Conservation (phyloP, 2,888 invertebrate genomes). For the Callinectes sapidus region DNA sequence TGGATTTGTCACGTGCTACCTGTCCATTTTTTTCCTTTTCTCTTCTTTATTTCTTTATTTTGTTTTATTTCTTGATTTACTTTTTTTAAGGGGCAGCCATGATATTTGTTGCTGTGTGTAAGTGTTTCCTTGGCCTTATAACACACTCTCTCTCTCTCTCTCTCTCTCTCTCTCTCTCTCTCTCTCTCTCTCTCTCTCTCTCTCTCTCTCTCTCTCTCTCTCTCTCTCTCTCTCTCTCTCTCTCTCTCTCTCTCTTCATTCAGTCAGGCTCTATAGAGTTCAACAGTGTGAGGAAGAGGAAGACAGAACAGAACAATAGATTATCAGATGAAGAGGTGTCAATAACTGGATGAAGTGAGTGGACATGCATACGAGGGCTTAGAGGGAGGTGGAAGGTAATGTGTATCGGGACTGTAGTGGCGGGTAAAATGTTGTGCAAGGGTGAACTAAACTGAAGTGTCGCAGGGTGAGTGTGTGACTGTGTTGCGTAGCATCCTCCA, state of each 20-base stretch:
- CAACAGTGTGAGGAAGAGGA: not conserved
- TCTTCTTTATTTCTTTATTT: not conserved
- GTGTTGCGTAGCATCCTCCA: not conserved
- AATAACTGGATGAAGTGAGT: not conserved
- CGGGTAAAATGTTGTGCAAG: not conserved
- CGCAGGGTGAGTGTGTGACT: not conserved
- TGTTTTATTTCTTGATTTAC: not conserved
- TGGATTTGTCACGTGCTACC: not conserved
- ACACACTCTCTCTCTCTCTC: conserved; percentile 51
- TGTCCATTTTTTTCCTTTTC: not conserved
- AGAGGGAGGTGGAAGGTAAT: not conserved
- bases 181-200: conserved; percentile 54
- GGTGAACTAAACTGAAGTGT: not conserved
- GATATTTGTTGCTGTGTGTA: not conserved
- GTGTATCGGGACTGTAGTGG: not conserved
- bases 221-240: conserved; percentile 23
- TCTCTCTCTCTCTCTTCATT: not conserved
- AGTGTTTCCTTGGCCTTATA: not conserved
- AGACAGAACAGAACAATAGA: not conserved
- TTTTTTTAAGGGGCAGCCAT: not conserved
- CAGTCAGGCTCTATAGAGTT: not conserved
- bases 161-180: conserved; percentile 58
- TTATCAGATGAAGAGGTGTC: not conserved
- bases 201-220: conserved; percentile 55
- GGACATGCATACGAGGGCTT: too few species aligned